Evolutionary conservation across 2,113 vertebrate species (phyloP).

Genomic region (Platysternon megacephalum): DNA sequence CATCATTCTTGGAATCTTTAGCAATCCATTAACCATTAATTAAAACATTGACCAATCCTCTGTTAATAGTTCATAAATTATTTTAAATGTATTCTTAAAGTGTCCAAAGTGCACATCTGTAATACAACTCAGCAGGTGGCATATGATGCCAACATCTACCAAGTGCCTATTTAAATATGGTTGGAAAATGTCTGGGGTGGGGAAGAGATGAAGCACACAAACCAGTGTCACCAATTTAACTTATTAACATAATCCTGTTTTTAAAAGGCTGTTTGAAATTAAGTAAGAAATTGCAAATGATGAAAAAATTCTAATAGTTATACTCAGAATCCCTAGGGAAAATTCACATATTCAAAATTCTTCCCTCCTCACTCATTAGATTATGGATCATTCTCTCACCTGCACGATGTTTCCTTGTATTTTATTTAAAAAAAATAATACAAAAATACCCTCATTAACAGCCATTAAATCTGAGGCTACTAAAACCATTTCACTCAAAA

Average conservation of each 20-base stretch:
- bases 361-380: background rate
- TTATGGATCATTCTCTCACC: background rate
- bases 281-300: background rate
- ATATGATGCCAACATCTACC: background rate
- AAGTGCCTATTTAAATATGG: background rate
- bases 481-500: constrained; percentile 3
- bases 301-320: background rate
- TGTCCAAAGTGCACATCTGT: background rate
- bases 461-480: background rate
- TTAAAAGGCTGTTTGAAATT: background rate
- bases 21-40: background rate
- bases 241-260: background rate
- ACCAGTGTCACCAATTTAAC: background rate
- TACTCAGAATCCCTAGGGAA: background rate
- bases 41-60: background rate
- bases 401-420: background rate
- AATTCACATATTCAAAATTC: background rate
- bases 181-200: background rate
- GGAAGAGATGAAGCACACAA: background rate
- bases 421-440: background rate
- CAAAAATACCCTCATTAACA: background rate
- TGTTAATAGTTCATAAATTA: background rate
- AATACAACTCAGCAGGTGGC: fast-evolving
- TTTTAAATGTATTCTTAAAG: background rate
- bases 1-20: background rate